Evolutionary conservation across 2,888 invertebrate species (phyloP).

Genomic region (Oxystoma pomonae): DNA sequence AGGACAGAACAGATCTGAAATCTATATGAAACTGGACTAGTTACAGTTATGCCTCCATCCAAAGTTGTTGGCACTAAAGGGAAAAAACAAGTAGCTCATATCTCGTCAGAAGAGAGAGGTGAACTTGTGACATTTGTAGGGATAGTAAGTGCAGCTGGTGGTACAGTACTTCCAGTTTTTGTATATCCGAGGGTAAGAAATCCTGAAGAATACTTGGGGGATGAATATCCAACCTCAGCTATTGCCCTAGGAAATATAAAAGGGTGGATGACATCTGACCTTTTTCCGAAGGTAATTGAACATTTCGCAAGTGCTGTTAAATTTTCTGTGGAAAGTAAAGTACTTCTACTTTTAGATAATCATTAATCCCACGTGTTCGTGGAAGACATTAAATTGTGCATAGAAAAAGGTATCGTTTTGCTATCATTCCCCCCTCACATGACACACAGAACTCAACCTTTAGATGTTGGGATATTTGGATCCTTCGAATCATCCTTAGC

Average conservation of each 20-base stretch:
- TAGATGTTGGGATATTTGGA: slow-evolving; percentile 32
- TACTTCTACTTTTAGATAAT: slow-evolving; percentile 7
- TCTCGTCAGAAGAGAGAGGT: slow-evolving; percentile 12
- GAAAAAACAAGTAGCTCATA: slow-evolving; percentile 15
- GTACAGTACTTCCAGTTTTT: slow-evolving; percentile 8
- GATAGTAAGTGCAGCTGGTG: slow-evolving; percentile 7
- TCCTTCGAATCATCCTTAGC: slow-evolving; percentile 30
- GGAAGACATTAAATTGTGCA: slow-evolving; percentile 27
- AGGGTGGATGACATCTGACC: slow-evolving; percentile 25
- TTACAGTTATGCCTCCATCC: slow-evolving; percentile 28
- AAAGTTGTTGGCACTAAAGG: slow-evolving; percentile 21
- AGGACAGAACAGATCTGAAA: slow-evolving; percentile 27
- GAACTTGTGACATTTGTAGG: slow-evolving; percentile 9
- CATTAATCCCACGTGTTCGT: slow-evolving; percentile 3
- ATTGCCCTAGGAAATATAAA: slow-evolving; percentile 16
- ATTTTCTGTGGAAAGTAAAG: slow-evolving; percentile 8
- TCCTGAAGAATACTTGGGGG: slow-evolving; percentile 9
- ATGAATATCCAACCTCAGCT: slow-evolving; percentile 2
- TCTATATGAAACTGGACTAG: slow-evolving; percentile 30
- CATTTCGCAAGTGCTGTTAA: slow-evolving; percentile 17
- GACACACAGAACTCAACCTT: slow-evolving; percentile 36
- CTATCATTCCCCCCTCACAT: slow-evolving; percentile 39
- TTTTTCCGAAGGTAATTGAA: slow-evolving; percentile 21
- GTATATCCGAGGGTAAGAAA: slow-evolving; percentile 11
- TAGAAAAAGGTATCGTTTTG: slow-evolving; percentile 36